Percentiles rank a stretch among this genome's conserved stretches.
These are phyloP conservation scores for Parazoanthus darwini DNA, from an alignment of 92 coral and sea anemone species.

Conservation along the genomic window DNA sequence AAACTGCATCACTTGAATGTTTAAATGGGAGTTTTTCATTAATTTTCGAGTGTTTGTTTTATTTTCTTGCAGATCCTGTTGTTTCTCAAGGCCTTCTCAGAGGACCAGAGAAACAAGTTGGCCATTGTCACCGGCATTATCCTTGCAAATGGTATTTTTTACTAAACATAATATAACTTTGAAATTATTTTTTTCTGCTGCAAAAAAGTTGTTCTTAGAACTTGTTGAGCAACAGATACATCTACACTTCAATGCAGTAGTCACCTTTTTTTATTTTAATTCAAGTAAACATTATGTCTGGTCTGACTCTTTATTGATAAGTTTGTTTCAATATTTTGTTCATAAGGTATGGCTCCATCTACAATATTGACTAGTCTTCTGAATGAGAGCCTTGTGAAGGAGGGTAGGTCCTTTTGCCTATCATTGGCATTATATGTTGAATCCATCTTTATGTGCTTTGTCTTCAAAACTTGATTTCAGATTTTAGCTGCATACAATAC, in stretches of 20 bases:
- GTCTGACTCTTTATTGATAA: no score
- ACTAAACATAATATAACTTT: no score
- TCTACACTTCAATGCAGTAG: no score
- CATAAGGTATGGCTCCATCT: slow-evolving; percentile 84
- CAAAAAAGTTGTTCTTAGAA: no score
- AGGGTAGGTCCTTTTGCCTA: slow-evolving; percentile 60
- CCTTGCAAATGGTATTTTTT: slow-evolving; percentile 79
- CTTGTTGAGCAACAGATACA: no score
- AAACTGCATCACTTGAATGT: no score
- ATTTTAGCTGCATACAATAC: not conserved
- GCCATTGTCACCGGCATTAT: slow-evolving; percentile 92
- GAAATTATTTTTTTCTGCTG: no score
- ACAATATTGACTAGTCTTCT: slow-evolving; percentile 68
- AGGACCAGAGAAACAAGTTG: slow-evolving; percentile 92
- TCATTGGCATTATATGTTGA: not conserved
- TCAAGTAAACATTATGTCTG: no score
- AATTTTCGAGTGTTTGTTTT: not conserved
- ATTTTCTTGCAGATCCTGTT: slow-evolving; percentile 76
- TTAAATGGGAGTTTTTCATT: not conserved
- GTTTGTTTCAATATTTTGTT: not conserved
- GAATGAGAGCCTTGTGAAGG: slow-evolving; percentile 88
- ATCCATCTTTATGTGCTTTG: not conserved
- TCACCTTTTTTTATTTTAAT: no score
- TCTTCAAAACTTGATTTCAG: not conserved
- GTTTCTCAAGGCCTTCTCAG: slow-evolving; percentile 95